Base-by-base conservation (phyloP, 2,113 vertebrate species). In the Nothocercus julius region DNA sequence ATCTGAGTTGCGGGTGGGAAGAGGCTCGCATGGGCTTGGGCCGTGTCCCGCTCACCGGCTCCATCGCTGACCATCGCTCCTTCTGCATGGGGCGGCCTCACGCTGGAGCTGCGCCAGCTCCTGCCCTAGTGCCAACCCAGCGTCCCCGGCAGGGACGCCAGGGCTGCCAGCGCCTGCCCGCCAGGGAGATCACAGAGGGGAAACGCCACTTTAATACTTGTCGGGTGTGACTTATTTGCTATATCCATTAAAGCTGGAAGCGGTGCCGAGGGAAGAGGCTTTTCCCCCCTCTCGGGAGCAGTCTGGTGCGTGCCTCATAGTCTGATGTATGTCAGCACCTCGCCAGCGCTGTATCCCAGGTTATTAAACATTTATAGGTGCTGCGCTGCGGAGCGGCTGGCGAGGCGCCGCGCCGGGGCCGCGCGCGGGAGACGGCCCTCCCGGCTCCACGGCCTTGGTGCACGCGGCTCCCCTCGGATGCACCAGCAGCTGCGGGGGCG, bases 311-410 rank as follows among this genome's bases (percentile, higher is more conserved):
- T 14, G 56, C 76, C 76, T 85, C 9, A 1, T 1, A 3, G 36
- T 72, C 30, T 74, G 90, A 70, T 79, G 78, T 42, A 27, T 67
- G 84, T 44, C 84, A 85, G 40, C 62, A 62, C 81, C 74, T 82
- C 49, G 47, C 22, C 70, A 40, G 44, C 8, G 25, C 5, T n/a
- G 25, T 40, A 67, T 44, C 75, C 7, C 9, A 44, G 27, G 34
- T 40, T 45, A 24, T 61, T 85, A 66, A 92, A 87, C 59, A 70
- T 77, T 64, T 61, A 18, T 81, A 67, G 11, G 49, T 27, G 49
- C 11, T 42, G 38, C 0, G 6, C 47, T 73, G 58, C 18, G 30
- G 11, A 59, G 62, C 4, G 3, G 47, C 4, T 32, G 77, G n/a
- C 4, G 28, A 36, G 66, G 9, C 1, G 25, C 36, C 36, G 47